Evolutionary conservation across 2,888 invertebrate species (phyloP).

Genomic region (Melitaea athalia): DNA sequence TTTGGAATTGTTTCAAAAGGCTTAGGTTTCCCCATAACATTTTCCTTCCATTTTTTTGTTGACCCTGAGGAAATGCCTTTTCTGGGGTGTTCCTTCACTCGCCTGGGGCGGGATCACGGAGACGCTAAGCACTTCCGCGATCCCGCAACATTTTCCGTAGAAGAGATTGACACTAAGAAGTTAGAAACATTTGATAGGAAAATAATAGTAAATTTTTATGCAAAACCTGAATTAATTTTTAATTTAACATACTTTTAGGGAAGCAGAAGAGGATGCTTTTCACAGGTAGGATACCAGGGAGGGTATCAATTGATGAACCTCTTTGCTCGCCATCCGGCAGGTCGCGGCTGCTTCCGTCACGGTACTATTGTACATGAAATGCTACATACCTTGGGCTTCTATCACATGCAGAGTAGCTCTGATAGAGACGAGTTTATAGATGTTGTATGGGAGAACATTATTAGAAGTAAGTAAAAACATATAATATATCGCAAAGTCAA

Average conservation of each 20-base stretch:
- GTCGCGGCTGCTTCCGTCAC: slow-evolving; percentile 83
- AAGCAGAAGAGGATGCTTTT: slow-evolving; percentile 74
- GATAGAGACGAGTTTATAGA: slow-evolving; percentile 89
- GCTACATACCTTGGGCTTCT: slow-evolving; percentile 90
- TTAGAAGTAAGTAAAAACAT: slow-evolving; percentile 69
- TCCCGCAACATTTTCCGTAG: too few relatives aligned
- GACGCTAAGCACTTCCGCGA: too few relatives aligned
- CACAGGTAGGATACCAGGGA: slow-evolving; percentile 76
- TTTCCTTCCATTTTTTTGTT: too few relatives aligned
- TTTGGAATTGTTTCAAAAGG: too few relatives aligned
- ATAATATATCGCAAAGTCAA: not conserved
- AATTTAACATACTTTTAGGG: slow-evolving; percentile 53
- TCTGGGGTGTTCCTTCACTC: too few relatives aligned
- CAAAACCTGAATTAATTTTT: not conserved
- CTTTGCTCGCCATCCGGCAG: slow-evolving; percentile 78
- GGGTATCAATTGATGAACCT: slow-evolving; percentile 82
- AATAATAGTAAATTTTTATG: too few relatives aligned
- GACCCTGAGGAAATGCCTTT: too few relatives aligned
- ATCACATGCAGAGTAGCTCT: slow-evolving; percentile 91
- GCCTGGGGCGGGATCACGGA: too few relatives aligned
- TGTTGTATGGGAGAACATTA: slow-evolving; percentile 88
- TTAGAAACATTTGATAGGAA: too few relatives aligned
- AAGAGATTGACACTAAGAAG: too few relatives aligned
- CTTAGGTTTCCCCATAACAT: too few relatives aligned
- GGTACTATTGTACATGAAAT: slow-evolving; percentile 90